Evolutionary conservation across 1,140 invertebrate species (phyloP), one percentile per base, ranked within the genome.

Genomic region (Pantala flavescens): DNA sequence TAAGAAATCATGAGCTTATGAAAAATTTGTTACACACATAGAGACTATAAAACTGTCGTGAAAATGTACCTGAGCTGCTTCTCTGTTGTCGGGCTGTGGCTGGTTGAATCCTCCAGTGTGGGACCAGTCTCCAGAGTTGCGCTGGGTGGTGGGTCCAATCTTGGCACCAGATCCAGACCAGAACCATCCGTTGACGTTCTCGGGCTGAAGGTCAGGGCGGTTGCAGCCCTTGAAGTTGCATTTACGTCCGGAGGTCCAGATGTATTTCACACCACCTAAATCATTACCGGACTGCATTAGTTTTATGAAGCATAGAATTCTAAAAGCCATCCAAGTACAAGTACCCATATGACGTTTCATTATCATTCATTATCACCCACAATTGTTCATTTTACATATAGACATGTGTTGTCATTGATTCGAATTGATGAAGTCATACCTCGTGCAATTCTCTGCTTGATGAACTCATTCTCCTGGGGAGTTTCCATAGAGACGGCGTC

Each of bases 201-300:
- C 89, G 0, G 94, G 94, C 84, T 95, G 91, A 75, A 95, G 85
- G 81, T 95, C 94, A 28, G 91, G 85, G 74, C 93, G 86, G 82
- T 95, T 92, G 81, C 94, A 96, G 24, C 94, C 94, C 75, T 93
- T 92, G 79, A 96, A 96, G 82, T 96, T 95, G 80, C 94, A 96
- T 81, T 96, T 96, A 43, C 94, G 88, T 3, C 94, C 94, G 7
- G 92, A 94, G 0, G 93, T 95, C 94, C 94, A 96, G 80, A 94
- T 95, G 81, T 91, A 95, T 11, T 90, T 83, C 24, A 87, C 83
- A 75, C 87, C 86, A 74, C 85, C 86, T 87, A 76, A 21, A 73
- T 74, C 28, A 24, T 19, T 23, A 19, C 2, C 11, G 23, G 11
- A 5, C 11, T 21, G 16, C 0, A 16, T 70, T 74, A 42, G 14